Base-by-base conservation (phyloP, 2,888 invertebrate genomes). In the Melieria picta region DNA sequence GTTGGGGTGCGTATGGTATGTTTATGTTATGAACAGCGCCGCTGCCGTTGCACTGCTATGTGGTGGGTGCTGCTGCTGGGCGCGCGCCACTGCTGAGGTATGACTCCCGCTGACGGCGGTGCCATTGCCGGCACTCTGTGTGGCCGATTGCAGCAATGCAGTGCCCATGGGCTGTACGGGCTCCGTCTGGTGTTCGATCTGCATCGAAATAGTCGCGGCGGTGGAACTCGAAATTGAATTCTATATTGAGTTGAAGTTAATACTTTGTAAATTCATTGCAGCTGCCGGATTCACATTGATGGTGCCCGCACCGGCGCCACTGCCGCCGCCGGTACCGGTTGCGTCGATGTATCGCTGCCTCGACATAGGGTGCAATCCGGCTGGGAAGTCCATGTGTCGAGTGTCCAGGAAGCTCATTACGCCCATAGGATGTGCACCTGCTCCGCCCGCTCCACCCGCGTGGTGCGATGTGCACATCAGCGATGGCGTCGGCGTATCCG, bases 221-320 rank as follows among this genome's bases (percentile, higher is more conserved):
- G 76, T 75, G 71, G 77, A 75, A 79, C 79, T 82, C 71, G 84
- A 80, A 77, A 84, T 80, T 79, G 84, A 81, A 81, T 84, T 83
- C 92, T 91, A 93, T 90, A 93, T 92, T 82, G 92, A 90, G 85
- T 93, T 93, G 80, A 93, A 93, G 85, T 93, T 93, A 75, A 94
- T 90, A 77, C 91, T 92, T 82, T 93, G 91, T 82, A 93, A 89
- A 87, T 92, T 93, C 82, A 93, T 90, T 77, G 92, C 90, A 60
- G 90, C 88, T 63, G 90, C 88, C 78, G 88, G 88, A 85, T 90
- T 91, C 10, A 88, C 86, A 72, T 87, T 88, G 62, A 88, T 86
- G 57, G 85, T 82, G 73, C 84, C 85, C 72, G 81, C 74, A n/a
- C 83, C 79, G 7, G 79, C 77, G 9, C 79, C 79, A 46, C 80